Evolutionary conservation across 2,888 invertebrate species (phyloP), one percentile per base, ranked within the genome.

Genomic region (Metallyticus violacea): DNA sequence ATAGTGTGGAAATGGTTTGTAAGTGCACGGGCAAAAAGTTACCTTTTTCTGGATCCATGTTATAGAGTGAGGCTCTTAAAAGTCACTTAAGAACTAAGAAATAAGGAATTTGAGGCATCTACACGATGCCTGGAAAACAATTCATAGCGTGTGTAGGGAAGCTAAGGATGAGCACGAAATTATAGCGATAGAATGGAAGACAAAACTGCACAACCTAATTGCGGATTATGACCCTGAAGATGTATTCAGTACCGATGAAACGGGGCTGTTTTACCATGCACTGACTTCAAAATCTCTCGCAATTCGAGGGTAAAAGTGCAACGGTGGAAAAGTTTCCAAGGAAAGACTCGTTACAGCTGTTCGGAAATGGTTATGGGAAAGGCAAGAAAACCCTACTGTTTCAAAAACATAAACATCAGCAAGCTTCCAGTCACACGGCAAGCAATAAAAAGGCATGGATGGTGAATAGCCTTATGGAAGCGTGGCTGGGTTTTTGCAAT

Each of bases 301-400:
- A n/a, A 27, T 77, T 7, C 26, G 62, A 76, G 82, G 26, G 6
- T 26, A 82, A 76, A 76, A 9, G 25, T 82, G 7, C 62, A 6
- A 22, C 6, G 78, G 81, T 6, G 82, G 85, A 40, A 87, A 87
- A 26, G 15, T 85, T 7, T 27, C 40, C 6, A 87, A 82, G 81
- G 85, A 87, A 26, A 84, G 81, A 62, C 77, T 86, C 28, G 85
- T 85, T 85, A 26, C 28, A 76, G 6, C 83, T 87, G 6, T 87
- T 40, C 30, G 40, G 81, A 28, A 79, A 76, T 87, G 3, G 81
- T 85, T 3, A 81, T 87, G 2, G 82, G 82, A n/a, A 62, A 85
- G 26, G 40, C 40, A 0, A 0, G 15, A 9, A 78, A 78, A 78
- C 78, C 62, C 4, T n/a, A n/a, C 15, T 80, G 80, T 76, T 85